These are phyloP conservation scores for Brachyhypopomus occidentalis DNA, from an alignment of 2,113 vertebrate species.

Conservation along the genomic window DNA sequence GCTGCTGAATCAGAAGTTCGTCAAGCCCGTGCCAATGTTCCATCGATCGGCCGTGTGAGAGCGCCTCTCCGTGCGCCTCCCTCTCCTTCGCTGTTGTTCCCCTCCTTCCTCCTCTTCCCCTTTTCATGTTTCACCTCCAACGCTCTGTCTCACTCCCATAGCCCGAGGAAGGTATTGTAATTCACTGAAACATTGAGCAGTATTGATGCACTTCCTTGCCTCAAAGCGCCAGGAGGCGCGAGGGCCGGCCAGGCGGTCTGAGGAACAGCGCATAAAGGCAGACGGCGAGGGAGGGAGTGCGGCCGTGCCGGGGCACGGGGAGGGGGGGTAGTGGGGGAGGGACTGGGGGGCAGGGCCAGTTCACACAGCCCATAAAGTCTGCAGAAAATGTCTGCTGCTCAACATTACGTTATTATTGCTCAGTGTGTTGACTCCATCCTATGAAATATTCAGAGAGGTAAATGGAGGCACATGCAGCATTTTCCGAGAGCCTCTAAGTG, in stretches of 20 bases:
- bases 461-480: conserved; percentile 55
- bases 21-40: conserved; percentile 41
- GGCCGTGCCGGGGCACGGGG: conserved; percentile 29
- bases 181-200: conserved; percentile 60
- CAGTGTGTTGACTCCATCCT: conserved; percentile 43
- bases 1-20: conserved; percentile 20
- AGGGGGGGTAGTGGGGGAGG: neutral
- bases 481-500: conserved; percentile 50
- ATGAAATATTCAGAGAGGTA: conserved; percentile 55
- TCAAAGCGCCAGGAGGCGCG: conserved; percentile 45
- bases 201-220: conserved; percentile 56
- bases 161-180: conserved; percentile 57
- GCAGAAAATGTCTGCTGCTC: conserved; percentile 49
- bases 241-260: conserved; percentile 49
- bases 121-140: conserved; percentile 45
- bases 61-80: conserved; percentile 25
- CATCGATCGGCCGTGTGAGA: conserved; percentile 35
- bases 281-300: conserved; percentile 39
- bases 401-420: conserved; percentile 52
- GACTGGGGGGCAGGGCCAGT: conserved; percentile 2
- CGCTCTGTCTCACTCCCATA: conserved; percentile 29
- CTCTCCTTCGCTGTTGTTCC: conserved; percentile 33
- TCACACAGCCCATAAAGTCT: conserved; percentile 43
- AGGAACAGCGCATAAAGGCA: conserved; percentile 50
- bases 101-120: conserved; percentile 19